Base-by-base conservation (phyloP, 2,797 vertebrate genomes). In the Pangasius djambal region DNA sequence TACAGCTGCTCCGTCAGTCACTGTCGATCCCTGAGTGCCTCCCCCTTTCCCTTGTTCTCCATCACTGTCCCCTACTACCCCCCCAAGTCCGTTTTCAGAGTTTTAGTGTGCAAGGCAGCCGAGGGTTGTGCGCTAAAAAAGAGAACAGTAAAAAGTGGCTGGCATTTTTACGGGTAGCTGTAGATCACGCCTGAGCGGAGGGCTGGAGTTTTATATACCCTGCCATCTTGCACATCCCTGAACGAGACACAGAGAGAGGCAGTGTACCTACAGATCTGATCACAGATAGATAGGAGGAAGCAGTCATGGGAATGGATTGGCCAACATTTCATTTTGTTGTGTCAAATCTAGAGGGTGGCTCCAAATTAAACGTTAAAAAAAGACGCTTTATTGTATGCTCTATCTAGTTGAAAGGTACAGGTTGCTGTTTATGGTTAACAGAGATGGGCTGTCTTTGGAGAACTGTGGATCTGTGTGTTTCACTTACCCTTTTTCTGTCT, bases 1-100 rank as follows among this genome's bases (percentile, higher is more conserved):
- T 92, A 87, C 92, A 92, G 90, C 92, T 89, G 90, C 89, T 93
- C 91, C 89, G 93, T 94, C 91, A 69, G 90, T 88, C 40, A 13
- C 90, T 91, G 75, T 88, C 83, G 55, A 87, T 83, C 75, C 59
- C 84, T 88, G 85, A 81, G 86, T 85, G 92, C 72, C 89, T 75
- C 69, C 88, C 75, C 28, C 52, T n/a, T 8, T 65, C 48, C 74
- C 34, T 78, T 52, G 52, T 44, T 91, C 4, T 65, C 70, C 67
- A 63, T 72, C 86, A 74, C 89, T 89, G 86, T 72, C 28, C 16
- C 0, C 72, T 25, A 87, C 65, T 52, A 22, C 31, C 31, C 55
- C 75, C 34, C 61, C 15, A 25, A 57, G 67, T 86, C 25, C 8
- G 79, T 87, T 83, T 70, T 85, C 25, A 78, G 86, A 83, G n/a